Evolutionary conservation across 2,888 invertebrate genomes (phyloP), one percentile per base, ranked within the genome.

Genomic region (Pyrgus malvae): DNA sequence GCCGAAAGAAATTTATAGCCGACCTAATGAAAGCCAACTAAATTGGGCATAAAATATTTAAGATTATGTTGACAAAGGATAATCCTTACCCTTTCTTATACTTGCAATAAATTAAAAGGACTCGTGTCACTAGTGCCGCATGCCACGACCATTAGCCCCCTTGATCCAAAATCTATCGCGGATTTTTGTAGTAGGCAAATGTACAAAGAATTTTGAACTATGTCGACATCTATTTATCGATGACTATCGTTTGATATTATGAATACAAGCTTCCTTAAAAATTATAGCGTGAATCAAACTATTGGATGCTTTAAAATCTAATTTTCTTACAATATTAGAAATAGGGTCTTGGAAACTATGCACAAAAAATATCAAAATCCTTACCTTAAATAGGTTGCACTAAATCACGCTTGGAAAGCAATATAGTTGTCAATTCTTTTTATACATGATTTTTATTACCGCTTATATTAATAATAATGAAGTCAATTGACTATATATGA

Each of bases 31-130:
- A 80, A 77, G 58, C 59, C 49, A 63, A 67, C 70, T 83, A 79
- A 81, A 84, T 82, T 81, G 72, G 60, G 72, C 77, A 76, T 82
- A 80, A 74, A 86, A 84, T 81, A 80, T 83, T 79, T 76, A 88
- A 88, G 82, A 85, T 85, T 80, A 76, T 77, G 78, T 84, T 81
- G 74, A 85, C 87, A 86, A 79, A 80, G 69, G 78, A 70, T 86
- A 78, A 80, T 72, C 74, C 73, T 63, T 68, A 84, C 87, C 86
- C 83, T 83, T 81, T 83, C 82, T 82, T 80, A 61, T 61, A 56
- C 56, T 49, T 55, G 64, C 67, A 67, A 81, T 89, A 88, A 88
- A 87, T 88, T 85, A 83, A 78, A 73, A 71, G 74, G 72, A 78
- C 70, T 74, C 70, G 72, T 76, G 78, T 75, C 23, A 72, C 71